Evolutionary conservation across 2,113 vertebrate species (phyloP), one percentile per base, ranked within the genome.

Genomic region (Picathartes gymnocephalus): DNA sequence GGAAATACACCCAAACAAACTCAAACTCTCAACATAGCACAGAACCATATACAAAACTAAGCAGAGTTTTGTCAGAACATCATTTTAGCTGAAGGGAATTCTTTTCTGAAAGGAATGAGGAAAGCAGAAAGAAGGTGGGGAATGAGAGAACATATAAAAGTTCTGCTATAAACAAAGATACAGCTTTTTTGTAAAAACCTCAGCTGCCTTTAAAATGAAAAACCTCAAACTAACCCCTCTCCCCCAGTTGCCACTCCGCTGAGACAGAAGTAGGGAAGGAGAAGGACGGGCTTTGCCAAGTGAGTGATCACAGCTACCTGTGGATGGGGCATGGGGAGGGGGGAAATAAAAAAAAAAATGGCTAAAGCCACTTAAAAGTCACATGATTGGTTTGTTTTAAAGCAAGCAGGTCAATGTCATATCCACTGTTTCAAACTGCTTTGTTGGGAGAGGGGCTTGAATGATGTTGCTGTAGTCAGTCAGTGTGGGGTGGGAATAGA

Each of bases 151-250:
- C 93, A 71, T 93, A 97, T 40, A 95, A 95, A 96, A 96, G 96
- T 97, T 96, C 93, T 85, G 96, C 97, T 96, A 79, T 90, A 95
- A 96, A 95, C 81, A 93, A 94, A 97, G 96, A 96, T 77, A 92
- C 47, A 97, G 95, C 97, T 93, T 93, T 88, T 60, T 73, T 81
- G 94, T 97, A 96, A 97, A 98, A 98, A 97, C 97, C 93, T 94
- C 84, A 96, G 96, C 96, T 97, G 98, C 97, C 97, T 97, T 97
- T 98, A 96, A 97, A 96, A 97, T 94, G 88, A 94, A 97, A 97
- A 96, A 94, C 91, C 94, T 97, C 95, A 58, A 93, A 95, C 93
- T 93, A 90, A 94, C 89, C 70, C 93, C 91, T 74, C 95, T 86
- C 82, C 77, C 95, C 90, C 33, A 60, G 92, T 89, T 89, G 73